A percentile compares a stretch with the other conserved stretches of the same genome.
Conservation (phyloP, 2,797 vertebrate species). For the Cichlasoma orientale region DNA sequence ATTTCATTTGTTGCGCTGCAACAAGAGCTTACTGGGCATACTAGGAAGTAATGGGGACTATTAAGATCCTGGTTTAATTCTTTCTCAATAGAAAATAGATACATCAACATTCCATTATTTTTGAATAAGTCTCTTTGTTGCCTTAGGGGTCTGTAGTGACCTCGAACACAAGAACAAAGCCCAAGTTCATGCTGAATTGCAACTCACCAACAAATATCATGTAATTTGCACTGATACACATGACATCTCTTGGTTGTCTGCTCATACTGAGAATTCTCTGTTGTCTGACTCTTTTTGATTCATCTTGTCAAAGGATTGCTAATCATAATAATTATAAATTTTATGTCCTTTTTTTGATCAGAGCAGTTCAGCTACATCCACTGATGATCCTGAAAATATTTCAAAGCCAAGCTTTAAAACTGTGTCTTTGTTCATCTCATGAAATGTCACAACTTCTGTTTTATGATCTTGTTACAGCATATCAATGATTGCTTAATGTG, state of each 20-base stretch:
- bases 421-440: neutral
- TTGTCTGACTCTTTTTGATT: conserved; percentile 15
- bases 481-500: conserved; percentile 4
- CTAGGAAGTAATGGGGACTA: neutral
- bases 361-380: conserved; percentile 20
- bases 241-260: conserved; percentile 24
- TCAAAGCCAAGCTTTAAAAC: conserved; percentile 2
- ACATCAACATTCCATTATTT: conserved; percentile 76
- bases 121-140: conserved; percentile 48
- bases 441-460: conserved; percentile 4
- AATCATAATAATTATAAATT: conserved; percentile 2
- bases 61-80: conserved; percentile 24
- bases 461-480: neutral
- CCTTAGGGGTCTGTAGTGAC: conserved; percentile 49
- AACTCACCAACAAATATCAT: conserved; percentile 53
- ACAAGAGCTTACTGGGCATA: conserved; percentile 17
- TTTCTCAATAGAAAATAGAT: conserved; percentile 28
- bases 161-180: conserved; percentile 50
- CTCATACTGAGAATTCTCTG: conserved; percentile 17
- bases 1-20: conserved; percentile 13
- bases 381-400: neutral
- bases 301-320: conserved; percentile 11
- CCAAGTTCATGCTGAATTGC: conserved; percentile 64
- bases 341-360: conserved; percentile 13
- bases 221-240: conserved; percentile 56